Percentiles rank a stretch among this genome's conserved stretches.
phyloP scores from a whole-genome alignment of 2,888 invertebrate species.

The Tachina lurida region DNA sequence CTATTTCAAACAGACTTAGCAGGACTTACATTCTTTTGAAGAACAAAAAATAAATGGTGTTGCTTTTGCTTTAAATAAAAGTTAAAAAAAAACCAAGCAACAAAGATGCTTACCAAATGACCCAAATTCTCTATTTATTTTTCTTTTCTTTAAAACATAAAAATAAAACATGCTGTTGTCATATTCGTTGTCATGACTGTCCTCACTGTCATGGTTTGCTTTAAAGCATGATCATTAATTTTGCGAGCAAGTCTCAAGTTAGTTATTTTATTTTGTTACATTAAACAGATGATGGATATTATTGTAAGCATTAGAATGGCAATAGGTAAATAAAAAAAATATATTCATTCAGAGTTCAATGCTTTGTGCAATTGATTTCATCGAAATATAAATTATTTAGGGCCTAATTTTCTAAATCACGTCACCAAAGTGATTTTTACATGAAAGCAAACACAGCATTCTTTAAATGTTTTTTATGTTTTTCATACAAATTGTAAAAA shows the following conservation, averaged over 20 bases:
- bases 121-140: not conserved
- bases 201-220: slow-evolving; percentile 17
- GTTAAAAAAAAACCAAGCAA: not conserved
- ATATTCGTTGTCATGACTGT: slow-evolving; percentile 30
- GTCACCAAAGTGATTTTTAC: too few relatives aligned
- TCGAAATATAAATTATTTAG: too few relatives aligned
- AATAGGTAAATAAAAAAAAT: slow-evolving; percentile 11
- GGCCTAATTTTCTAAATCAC: too few relatives aligned
- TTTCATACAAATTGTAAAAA: too few relatives aligned
- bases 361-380: too few relatives aligned
- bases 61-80: too few relatives aligned
- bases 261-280: not conserved
- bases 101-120: not conserved
- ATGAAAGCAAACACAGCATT: too few relatives aligned
- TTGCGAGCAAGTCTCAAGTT: not conserved
- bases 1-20: too few relatives aligned
- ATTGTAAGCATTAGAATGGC: not conserved
- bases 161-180: slow-evolving; percentile 3
- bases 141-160: not conserved
- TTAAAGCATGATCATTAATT: slow-evolving; percentile 32
- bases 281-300: not conserved
- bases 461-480: too few relatives aligned
- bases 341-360: not conserved
- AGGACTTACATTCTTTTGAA: too few relatives aligned
- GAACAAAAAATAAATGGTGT: too few relatives aligned